phyloP scores from a whole-genome alignment of 2,797 vertebrate species.

The Sphaeramia orbicularis region DNA sequence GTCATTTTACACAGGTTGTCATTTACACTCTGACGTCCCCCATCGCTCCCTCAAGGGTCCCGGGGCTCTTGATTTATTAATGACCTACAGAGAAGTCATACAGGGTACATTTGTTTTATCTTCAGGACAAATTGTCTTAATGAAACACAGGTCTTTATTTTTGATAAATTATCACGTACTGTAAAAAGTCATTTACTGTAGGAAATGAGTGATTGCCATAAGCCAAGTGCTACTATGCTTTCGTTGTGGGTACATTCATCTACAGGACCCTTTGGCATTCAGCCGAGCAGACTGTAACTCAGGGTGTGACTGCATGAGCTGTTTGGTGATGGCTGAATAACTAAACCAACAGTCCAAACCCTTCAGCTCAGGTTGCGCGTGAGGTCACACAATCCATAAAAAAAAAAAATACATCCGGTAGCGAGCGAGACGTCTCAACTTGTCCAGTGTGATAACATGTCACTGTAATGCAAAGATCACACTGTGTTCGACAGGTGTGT shows the following conservation, averaged over 20 bases:
- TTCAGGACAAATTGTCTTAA: not conserved
- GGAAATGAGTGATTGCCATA: slow-evolving; percentile 1
- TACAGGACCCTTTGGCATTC: slow-evolving; percentile 4
- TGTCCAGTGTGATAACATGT: slow-evolving; percentile 56
- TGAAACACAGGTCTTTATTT: not conserved
- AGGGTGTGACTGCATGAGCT: not conserved
- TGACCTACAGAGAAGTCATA: slow-evolving; percentile 38
- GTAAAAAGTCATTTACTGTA: not conserved
- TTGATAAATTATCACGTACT: slow-evolving; percentile 11
- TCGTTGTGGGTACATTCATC: slow-evolving; percentile 16
- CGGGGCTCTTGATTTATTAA: slow-evolving; percentile 46
- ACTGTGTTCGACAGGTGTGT: slow-evolving; percentile 54
- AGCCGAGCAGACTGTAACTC: slow-evolving; percentile 7
- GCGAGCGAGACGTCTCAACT: slow-evolving; percentile 39
- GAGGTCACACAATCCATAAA: slow-evolving; percentile 32
- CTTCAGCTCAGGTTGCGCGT: slow-evolving; percentile 7
- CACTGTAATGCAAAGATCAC: slow-evolving; percentile 52
- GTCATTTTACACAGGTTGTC: slow-evolving; percentile 56
- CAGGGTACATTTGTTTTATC: slow-evolving; percentile 22
- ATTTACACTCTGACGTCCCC: slow-evolving; percentile 46
- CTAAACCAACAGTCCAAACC: slow-evolving; percentile 1
- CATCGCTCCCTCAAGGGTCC: slow-evolving; percentile 33
- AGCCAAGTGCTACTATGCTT: slow-evolving; percentile 20
- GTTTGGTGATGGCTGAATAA: slow-evolving; percentile 13
- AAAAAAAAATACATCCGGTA: slow-evolving; percentile 42